Base-by-base conservation (phyloP, 2,888 invertebrate species). In the Conchocele bisecta region DNA sequence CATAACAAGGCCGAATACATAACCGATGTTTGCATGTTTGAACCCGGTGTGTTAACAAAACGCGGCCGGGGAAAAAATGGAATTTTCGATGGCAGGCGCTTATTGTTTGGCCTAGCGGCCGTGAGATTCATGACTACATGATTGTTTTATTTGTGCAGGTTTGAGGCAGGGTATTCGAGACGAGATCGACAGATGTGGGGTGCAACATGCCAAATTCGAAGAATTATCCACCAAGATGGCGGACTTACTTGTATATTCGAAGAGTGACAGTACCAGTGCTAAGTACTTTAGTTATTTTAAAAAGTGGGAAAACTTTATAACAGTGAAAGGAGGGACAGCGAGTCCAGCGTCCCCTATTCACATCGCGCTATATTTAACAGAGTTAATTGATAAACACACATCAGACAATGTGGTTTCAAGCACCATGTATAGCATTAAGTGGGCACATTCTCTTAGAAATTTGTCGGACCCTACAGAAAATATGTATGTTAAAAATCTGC, bases 381-480 rank as follows among this genome's bases (percentile, higher is more conserved):
- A 68, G 33, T 48, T 73, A 22, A 58, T 73, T 7, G 59, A 73
- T 37, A 73, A 59, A 31, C 13, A 54, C 20, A 53, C 24, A 28
- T 67, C 66, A 7, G 22, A 39, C 17, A 46, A 46, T 53, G 67
- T 72, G 7, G 35, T 72, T n/a, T 51, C 66, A 7, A 37, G 63
- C 4, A 42, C 51, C 6, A 20, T 58, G 5, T 73, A 67, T 37
- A 58, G 46, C 26, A 51, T 72, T 15, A 67, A 72, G 44, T 72
- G 67, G 63, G 63, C 54, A 15, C 63, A 72, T 42, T 11, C 6
- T n/a, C 9, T 72, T 1, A 35, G 35, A 33, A 46, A 41, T 20
- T 24, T 63, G 4, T 7, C 42, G 3, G 67, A 72, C 64, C 67
- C 72, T 13, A 75, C 72, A 0, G 46, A 57, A 9, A 77, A 77